Evolutionary conservation across 2,797 vertebrate genomes (phyloP), one percentile per base, ranked within the genome.

Genomic region (Aerospiza tachiro): DNA sequence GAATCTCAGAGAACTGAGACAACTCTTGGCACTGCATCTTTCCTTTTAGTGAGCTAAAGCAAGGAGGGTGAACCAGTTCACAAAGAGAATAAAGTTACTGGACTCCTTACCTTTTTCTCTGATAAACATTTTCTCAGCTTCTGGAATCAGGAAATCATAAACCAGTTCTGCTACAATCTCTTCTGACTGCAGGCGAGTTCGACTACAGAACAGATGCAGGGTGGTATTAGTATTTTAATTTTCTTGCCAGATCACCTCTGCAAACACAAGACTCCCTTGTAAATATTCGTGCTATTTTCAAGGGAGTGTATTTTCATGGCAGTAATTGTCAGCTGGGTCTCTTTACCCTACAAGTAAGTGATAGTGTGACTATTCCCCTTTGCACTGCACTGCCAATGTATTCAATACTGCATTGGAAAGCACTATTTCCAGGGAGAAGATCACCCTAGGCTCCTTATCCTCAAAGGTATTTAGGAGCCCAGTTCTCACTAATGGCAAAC

Each of bases 111-210:
- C 99, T 99, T 97, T 99, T 94, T 99, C 97, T 96, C 99, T 99
- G 93, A 98, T 70, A 11, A 65, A 97, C 21, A 94, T 98, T 98
- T 99, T 99, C 95, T 98, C 97, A 9, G 99, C 97, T 94, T 99
- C 99, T n/a, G 99, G 99, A 93, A 99, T 99, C 36, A 99, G 98
- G 97, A 99, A 99, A 86, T 98, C 98, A 93, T 99, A 99, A 93
- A 99, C 98, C 97, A 99, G 90, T 97, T 99, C 99, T 10, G 99
- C 98, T 91, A 99, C 99, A 56, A 99, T 99, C 97, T 99, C 99
- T 96, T 99, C 99, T 9, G 99, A 99, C 97, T 99, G 99, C 81
- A 98, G 97, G 49, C 23, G 94, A 88, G 97, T 98, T 89, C 93
- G 98, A 70, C 99, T 99, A 44, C 28, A 90, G 84, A 87, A 82